Evolutionary conservation across 2,797 vertebrate species (phyloP), one percentile per base, ranked within the genome.

Genomic region (Arnoldichthys spilopterus): DNA sequence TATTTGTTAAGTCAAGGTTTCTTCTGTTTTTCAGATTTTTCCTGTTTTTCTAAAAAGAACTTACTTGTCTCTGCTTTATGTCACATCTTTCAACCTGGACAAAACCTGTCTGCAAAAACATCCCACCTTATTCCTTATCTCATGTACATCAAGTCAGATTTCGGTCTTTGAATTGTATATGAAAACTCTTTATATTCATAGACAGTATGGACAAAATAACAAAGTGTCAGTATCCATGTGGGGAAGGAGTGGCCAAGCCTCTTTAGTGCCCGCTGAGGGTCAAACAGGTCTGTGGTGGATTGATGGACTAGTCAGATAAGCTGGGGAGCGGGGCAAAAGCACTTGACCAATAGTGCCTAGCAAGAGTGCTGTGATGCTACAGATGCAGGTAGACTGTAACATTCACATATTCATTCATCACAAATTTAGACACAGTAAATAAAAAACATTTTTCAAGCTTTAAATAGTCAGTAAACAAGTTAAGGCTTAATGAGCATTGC

Each of bases 221-320:
- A 66, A 66, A 74, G 30, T 32, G 67, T 72, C 72, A 67, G 45
- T 28, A 24, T 49, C 62, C 47, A 59, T 47, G 40, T 63, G 66
- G 51, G 37, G 43, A 72, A 37, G 45, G 24, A 71, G 61, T 72
- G 72, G 56, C 59, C 30, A 37, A 59, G 67, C 32, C 66, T 15
- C 30, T 62, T 77, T 45, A 73, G 72, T 9, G 20, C 54, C 71
- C 49, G 49, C 77, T 76, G 78, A 67, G 61, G 72, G 63, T 56
- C 43, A 74, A 75, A 72, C 4, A 30, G 72, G 74, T 71, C 18
- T 56, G 34, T 43, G 22, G 43, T 76, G 62, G 77, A 83, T 79
- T 66, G 37, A 83, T 76, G 54, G 34, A n/a, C 47, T 0, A n/a
- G 49, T 75, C 32, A 69, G 59, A 28, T 59, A 11, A 51, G 61